Evolutionary conservation across 2,113 vertebrate species (phyloP).

Genomic region (Bubo bubo): DNA sequence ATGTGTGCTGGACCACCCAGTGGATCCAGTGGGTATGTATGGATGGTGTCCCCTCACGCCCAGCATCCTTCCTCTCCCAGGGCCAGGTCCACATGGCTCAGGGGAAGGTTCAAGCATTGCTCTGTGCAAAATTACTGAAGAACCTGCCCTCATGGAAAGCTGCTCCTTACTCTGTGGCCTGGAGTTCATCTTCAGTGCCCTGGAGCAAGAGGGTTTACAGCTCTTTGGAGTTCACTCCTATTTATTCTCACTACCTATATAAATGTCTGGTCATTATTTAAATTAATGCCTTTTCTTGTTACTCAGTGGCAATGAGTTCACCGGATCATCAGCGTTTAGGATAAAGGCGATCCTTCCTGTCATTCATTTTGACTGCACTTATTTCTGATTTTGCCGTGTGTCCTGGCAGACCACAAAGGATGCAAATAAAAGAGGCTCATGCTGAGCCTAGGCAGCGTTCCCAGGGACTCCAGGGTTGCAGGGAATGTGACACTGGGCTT

Average conservation of each 20-base stretch:
- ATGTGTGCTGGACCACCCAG: rapidly evolving
- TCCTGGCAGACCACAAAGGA: background rate
- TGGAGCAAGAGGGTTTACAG: background rate
- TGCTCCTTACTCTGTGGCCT: background rate
- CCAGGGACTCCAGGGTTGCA: background rate
- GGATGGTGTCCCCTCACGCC: background rate
- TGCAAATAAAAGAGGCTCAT: background rate
- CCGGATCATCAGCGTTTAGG: background rate
- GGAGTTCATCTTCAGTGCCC: background rate
- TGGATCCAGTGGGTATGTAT: background rate
- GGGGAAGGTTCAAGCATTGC: background rate
- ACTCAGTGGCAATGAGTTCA: background rate
- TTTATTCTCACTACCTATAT: background rate
- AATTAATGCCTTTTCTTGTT: background rate
- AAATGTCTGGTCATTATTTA: background rate
- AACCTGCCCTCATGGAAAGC: background rate
- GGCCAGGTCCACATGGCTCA: rapidly evolving
- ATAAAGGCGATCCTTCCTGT: background rate
- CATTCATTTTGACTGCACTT: background rate
- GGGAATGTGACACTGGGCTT: background rate
- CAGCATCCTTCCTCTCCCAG: background rate
- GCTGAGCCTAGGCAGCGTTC: background rate
- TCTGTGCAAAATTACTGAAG: background rate
- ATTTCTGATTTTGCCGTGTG: background rate
- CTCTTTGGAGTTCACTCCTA: background rate